A percentile compares a stretch with the other conserved stretches of the same genome.
Evolutionary conservation across 2,797 vertebrate genomes (phyloP).

Genomic region (Epinephelus awoara): DNA sequence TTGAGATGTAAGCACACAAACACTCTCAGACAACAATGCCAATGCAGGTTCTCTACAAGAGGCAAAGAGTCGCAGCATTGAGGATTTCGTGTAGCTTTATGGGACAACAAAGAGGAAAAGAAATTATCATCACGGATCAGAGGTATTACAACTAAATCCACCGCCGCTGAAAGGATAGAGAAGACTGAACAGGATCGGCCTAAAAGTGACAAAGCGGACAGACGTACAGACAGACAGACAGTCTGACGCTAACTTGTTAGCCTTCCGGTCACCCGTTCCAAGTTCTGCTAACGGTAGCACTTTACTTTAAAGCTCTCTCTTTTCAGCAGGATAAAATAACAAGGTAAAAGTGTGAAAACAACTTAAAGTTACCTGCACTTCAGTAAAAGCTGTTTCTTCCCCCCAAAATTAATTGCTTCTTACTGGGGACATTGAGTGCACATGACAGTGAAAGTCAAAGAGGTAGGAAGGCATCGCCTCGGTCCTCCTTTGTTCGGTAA

Average conservation of each 20-base stretch:
- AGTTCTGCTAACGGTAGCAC: constrained; percentile 85
- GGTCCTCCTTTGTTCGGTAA: constrained; percentile 87
- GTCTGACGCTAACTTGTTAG: constrained; percentile 79
- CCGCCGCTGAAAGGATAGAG: constrained; percentile 31
- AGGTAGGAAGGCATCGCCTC: constrained; percentile 82
- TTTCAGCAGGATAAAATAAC: constrained; percentile 83
- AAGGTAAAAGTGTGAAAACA: constrained; percentile 82
- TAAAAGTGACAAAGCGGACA: constrained; percentile 60
- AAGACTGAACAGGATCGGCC: constrained; percentile 33
- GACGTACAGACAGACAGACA: constrained; percentile 52
- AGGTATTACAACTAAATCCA: constrained; percentile 54
- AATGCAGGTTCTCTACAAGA: constrained; percentile 1
- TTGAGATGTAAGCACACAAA: constrained; percentile 18
- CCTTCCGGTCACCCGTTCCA: constrained; percentile 82
- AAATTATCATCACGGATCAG: constrained; percentile 57
- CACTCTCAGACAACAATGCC: constrained; percentile 22
- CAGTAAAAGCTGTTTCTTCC: constrained; percentile 75
- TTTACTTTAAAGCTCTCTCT: constrained; percentile 85
- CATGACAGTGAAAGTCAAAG: constrained; percentile 86
- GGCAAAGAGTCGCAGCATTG: background rate
- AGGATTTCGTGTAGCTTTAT: constrained; percentile 28
- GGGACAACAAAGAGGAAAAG: constrained; percentile 17
- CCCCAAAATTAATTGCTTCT: constrained; percentile 87
- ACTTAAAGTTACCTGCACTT: constrained; percentile 83
- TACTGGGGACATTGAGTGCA: constrained; percentile 84